Base-by-base conservation (phyloP, 2,888 invertebrate species). In the Gerris lacustris region DNA sequence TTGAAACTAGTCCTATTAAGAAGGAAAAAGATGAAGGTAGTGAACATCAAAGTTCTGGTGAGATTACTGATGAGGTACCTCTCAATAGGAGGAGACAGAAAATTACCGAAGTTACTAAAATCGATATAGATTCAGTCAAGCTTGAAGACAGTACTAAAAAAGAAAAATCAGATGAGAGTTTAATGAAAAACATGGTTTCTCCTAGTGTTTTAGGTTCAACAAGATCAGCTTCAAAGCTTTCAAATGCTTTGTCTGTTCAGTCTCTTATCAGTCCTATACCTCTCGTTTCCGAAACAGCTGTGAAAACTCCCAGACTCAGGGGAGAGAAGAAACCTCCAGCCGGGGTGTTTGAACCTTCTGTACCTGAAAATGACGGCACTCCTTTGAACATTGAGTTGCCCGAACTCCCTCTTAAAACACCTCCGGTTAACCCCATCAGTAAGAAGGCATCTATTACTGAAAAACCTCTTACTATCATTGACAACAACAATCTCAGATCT, bases 311-410 rank as follows among this genome's bases (percentile, higher is more conserved):
- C 5, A 70, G 73, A 62, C 67, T 68, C 76, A 71, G 77, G 77
- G n/a, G 66, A 17, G 69, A 72, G 45, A 67, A 69, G 55, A 75
- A 75, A 73, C 82, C 82, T 75, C 88, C 88, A 0, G 88, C 88
- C 0, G 88, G 88, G 6, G 86, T 88, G 76, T 89, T 89, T 79
- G 87, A 88, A 77, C 86, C 88, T 0, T 86, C 88, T 2, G 31
- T 64, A n/a, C 64, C 64, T 64, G 64, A 64, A 18, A 64, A 31
- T 64, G 55, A 55, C 55, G 55, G 55, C 9, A 15, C 55, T 15
- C 81, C 87, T 15, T 18, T 31, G 11, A 64, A 31, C 9, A n/a
- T 64, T 9, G 64, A 31, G 9, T 64, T 64, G 18, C 64, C 17
- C 17, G 64, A 64, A n/a, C 17, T 64, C 7, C 18, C 17, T 64